Evolutionary conservation across 2,113 vertebrate genomes (phyloP), one percentile per base, ranked within the genome.

Genomic region (Actinemys pallida): DNA sequence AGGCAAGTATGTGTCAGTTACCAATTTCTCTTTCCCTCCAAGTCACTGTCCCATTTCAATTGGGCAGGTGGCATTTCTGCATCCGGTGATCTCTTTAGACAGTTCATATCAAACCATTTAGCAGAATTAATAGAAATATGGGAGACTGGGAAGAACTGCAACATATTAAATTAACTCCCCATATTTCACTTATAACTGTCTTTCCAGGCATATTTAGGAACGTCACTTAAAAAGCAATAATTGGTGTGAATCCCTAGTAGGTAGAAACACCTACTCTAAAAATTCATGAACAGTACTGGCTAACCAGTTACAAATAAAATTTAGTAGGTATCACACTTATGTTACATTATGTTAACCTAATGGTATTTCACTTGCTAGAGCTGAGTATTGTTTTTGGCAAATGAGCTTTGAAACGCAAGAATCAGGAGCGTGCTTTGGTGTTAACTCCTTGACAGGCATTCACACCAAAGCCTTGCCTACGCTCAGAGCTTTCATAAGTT

Each of bases 171-270:
- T 72, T 72, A 22, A 72, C 17, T 22, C 76, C 57, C 3, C 52
- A 1, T n/a, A 53, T 20, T 87, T 49, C 82, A 14, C 1, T 47
- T 27, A 59, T 57, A 53, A n/a, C 49, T 10, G 22, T 69, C 13
- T 76, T 86, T 5, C 8, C 0, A 3, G 2, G 3, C 0, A 27
- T 81, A 90, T 31, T 50, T n/a, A 42, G 24, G 0, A 35, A 52
- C 45, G 29, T 3, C 86, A 84, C n/a, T 10, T 89, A 84, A 52
- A 22, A 14, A 25, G 50, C 24, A 27, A 57, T n/a, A 93, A 83
- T 6, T 88, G 53, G 31, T 81, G 62, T 22, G 49, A 3, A 27
- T 81, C 50, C 65, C 75, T 54, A 80, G 24, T 20, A 50, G 85
- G 35, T 27, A 47, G 20, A 27, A 65, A 84, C 19, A 88, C 45